phyloP scores from a whole-genome alignment of 2,888 invertebrate species.

The Lochmaea crataegi region DNA sequence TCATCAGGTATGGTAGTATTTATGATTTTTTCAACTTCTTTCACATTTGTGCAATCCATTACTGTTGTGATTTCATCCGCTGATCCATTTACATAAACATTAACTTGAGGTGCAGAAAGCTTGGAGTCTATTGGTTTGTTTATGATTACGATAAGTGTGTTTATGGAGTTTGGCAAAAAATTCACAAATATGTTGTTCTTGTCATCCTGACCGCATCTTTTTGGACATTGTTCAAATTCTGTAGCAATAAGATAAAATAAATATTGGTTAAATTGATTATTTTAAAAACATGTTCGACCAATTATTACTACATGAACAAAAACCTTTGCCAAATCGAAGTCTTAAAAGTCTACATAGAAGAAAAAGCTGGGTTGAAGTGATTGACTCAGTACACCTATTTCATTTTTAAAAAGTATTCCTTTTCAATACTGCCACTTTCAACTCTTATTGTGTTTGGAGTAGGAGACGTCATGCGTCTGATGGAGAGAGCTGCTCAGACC shows the following conservation, averaged over 20 bases:
- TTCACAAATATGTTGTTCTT: slow-evolving; percentile 9
- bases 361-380: too few relatives aligned
- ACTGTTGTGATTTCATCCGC: background rate
- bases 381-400: too few relatives aligned
- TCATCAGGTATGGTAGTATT: background rate
- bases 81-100: background rate
- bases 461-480: too few relatives aligned
- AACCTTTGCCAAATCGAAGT: background rate
- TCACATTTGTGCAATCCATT: background rate
- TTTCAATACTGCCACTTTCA: too few relatives aligned
- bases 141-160: slow-evolving; percentile 6
- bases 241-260: slow-evolving; percentile 2
- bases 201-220: background rate
- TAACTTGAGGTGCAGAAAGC: background rate
- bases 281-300: background rate
- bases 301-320: background rate
- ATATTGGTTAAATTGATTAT: background rate
- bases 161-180: slow-evolving; percentile 4
- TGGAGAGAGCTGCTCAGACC: too few relatives aligned
- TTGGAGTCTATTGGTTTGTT: background rate
- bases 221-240: background rate
- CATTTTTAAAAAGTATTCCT: too few relatives aligned
- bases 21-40: background rate
- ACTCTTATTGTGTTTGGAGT: too few relatives aligned
- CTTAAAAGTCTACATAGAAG: too few relatives aligned